Conservation (phyloP, 1,140 invertebrate genomes). For the Neelides sp. region DNA sequence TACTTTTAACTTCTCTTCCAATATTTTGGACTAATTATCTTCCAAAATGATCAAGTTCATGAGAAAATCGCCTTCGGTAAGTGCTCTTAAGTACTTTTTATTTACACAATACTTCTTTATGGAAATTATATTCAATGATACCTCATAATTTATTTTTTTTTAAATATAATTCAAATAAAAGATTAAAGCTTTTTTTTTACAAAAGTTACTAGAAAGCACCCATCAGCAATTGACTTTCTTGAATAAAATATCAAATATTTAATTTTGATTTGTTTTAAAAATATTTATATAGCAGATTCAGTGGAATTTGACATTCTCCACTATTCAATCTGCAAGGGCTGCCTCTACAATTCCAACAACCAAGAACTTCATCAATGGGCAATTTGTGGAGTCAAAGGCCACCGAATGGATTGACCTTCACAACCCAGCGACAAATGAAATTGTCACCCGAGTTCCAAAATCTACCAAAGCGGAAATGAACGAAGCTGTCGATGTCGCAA, state of each 20-base stretch:
- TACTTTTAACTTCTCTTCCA: not conserved
- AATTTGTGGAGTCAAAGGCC: conserved; percentile 86
- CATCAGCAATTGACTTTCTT: too few species aligned
- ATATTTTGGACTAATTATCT: not conserved
- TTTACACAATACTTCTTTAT: too few species aligned
- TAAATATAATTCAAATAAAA: too few species aligned
- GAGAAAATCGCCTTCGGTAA: conserved; percentile 10
- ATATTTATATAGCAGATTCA: too few species aligned
- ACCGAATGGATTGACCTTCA: conserved; percentile 86
- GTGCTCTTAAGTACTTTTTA: not conserved
- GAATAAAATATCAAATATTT: too few species aligned
- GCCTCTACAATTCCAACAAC: conserved; percentile 45
- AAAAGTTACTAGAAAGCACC: too few species aligned
- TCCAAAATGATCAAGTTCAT: conserved; percentile 16
- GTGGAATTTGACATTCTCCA: too few species aligned
- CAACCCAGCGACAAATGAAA: conserved; percentile 81
- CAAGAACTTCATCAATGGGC: conserved; percentile 89
- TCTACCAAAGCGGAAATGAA: conserved; percentile 84
- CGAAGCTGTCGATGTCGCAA: conserved; percentile 70
- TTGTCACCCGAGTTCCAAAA: conserved; percentile 74
- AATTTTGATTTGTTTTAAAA: too few species aligned
- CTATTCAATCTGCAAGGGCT: too few species aligned
- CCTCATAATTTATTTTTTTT: too few species aligned
- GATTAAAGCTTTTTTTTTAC: too few species aligned
- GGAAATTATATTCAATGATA: too few species aligned